Evolutionary conservation across 2,113 vertebrate genomes (phyloP).

Genomic region (Thymallus thymallus): DNA sequence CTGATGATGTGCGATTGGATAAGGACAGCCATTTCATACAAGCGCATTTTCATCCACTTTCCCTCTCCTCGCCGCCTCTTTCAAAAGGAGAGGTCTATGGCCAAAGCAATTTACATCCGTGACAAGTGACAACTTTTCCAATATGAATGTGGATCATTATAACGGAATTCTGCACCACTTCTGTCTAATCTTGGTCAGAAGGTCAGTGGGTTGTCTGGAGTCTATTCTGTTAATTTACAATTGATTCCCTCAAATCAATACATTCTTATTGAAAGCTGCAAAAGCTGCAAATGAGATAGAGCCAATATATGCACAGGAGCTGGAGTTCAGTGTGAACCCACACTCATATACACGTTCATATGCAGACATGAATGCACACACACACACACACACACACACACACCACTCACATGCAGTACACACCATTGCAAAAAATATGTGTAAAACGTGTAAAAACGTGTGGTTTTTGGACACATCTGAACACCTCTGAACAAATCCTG

Average conservation of each 20-base stretch:
- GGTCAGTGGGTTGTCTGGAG: not conserved
- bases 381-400: slow-evolving; percentile 2
- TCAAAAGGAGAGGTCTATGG: not conserved
- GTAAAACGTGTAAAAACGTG: too few relatives aligned
- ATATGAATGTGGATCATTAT: not conserved
- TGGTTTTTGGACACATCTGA: too few relatives aligned
- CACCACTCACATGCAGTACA: not conserved
- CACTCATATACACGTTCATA: not conserved
- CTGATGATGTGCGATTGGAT: too few relatives aligned
- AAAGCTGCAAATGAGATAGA: not conserved
- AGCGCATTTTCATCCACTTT: too few relatives aligned
- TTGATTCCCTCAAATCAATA: not conserved
- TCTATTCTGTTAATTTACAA: not conserved
- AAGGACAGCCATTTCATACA: too few relatives aligned
- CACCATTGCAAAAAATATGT: too few relatives aligned
- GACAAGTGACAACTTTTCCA: not conserved
- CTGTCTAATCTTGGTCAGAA: not conserved
- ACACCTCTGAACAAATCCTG: too few relatives aligned
- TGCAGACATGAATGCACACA: not conserved
- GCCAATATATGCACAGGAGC: not conserved
- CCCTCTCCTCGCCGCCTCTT: too few relatives aligned
- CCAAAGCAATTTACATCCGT: not conserved
- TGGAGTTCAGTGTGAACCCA: not conserved
- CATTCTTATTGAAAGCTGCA: not conserved
- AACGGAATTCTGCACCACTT: not conserved